These are phyloP conservation scores for Drosophila trapezifrons DNA, from an alignment of 1,140 invertebrate genomes.

Conservation along the genomic window DNA sequence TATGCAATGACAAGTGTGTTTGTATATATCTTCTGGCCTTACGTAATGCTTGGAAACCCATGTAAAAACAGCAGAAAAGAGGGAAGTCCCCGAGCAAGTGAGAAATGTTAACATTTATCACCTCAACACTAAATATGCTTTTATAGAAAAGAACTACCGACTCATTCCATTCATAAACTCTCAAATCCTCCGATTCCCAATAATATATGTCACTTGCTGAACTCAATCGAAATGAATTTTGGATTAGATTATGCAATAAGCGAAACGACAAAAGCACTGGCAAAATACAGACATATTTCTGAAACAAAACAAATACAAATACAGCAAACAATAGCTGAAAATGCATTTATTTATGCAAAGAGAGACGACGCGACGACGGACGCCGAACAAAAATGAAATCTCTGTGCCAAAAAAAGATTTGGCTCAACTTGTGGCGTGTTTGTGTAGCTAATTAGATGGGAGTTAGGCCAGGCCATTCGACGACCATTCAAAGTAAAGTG, in stretches of 20 bases:
- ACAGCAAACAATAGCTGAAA: constrained; percentile 42
- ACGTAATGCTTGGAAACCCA: constrained; percentile 10
- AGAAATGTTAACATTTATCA: neutral
- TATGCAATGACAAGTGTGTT: constrained; percentile 43
- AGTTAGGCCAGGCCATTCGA: constrained; percentile 46
- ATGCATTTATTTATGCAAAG: constrained; percentile 78
- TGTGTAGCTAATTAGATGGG: constrained; percentile 72
- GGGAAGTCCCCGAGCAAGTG: neutral
- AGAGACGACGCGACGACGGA: constrained; percentile 24
- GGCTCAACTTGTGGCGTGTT: constrained; percentile 45
- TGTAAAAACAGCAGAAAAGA: neutral
- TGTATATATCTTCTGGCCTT: constrained; percentile 40
- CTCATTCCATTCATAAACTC: neutral
- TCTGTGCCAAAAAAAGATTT: constrained; percentile 48
- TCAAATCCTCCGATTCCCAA: neutral
- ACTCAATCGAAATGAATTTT: constrained; percentile 64
- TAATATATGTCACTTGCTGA: constrained; percentile 55
- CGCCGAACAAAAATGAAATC: constrained; percentile 37
- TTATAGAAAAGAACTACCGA: neutral
- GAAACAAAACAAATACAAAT: constrained; percentile 42
- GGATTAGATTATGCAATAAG: constrained; percentile 44
- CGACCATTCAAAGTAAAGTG: constrained; percentile 54
- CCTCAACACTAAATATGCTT: neutral
- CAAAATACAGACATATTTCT: constrained; percentile 60
- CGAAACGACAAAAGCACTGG: constrained; percentile 34